Conservation (phyloP, 2,888 invertebrate species). For the Drosophila suboccidentalis region DNA sequence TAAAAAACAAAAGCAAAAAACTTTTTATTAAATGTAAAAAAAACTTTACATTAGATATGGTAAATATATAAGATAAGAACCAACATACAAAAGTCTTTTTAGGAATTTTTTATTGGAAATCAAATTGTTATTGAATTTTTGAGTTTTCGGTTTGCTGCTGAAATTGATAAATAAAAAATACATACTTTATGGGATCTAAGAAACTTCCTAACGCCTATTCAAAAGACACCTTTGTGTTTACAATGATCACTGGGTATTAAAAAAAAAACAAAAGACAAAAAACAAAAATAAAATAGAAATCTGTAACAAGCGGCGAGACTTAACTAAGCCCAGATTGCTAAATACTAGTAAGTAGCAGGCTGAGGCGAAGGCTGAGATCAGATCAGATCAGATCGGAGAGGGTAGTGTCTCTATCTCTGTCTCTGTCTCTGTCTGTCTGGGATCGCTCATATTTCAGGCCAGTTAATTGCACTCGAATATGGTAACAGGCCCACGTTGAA, state of each 20-base stretch:
- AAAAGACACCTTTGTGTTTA: not conserved
- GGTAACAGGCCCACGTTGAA: slow-evolving; percentile 33
- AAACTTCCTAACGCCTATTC: not conserved
- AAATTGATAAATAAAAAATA: too few relatives aligned
- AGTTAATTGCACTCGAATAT: slow-evolving; percentile 63
- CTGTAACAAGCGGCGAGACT: slow-evolving; percentile 12
- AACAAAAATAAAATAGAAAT: slow-evolving; percentile 10
- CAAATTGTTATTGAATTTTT: too few relatives aligned
- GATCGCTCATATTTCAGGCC: slow-evolving; percentile 52
- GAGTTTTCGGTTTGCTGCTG: too few relatives aligned
- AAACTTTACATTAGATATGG: too few relatives aligned
- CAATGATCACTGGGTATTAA: not conserved
- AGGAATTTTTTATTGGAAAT: not conserved
- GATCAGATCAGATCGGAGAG: not conserved
- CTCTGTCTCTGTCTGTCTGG: slow-evolving; percentile 38
- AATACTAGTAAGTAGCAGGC: not conserved
- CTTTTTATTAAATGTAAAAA: too few relatives aligned
- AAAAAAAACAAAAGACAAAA: not conserved
- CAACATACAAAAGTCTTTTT: too few relatives aligned
- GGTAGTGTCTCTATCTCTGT: slow-evolving; percentile 23
- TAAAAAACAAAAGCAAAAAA: too few relatives aligned
- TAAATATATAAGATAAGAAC: too few relatives aligned
- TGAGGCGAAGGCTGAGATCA: slow-evolving; percentile 2
- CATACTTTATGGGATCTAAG: not conserved
- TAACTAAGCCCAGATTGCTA: not conserved